A percentile compares a stretch with the other conserved stretches of the same genome.
Evolutionary conservation across 92 coral and sea anemone species (phyloP).

Genomic region (Micromussa lordhowensis): DNA sequence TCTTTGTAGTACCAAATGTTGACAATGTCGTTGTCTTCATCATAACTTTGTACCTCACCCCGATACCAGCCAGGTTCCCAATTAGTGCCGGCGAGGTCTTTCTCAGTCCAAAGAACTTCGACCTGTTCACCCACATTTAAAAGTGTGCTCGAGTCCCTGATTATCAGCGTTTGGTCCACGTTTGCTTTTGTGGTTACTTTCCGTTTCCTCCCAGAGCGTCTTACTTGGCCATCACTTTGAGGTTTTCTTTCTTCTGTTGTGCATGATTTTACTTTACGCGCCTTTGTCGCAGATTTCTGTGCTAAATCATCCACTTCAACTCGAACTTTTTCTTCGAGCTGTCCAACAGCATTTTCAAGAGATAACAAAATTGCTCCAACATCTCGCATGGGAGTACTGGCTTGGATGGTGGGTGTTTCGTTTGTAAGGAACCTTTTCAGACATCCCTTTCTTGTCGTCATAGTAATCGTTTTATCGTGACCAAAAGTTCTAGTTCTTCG

Average conservation of each 20-base stretch:
- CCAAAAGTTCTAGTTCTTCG: background rate
- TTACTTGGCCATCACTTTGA: background rate
- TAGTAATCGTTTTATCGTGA: background rate
- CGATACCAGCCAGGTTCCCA: too few relatives aligned
- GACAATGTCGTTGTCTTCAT: background rate
- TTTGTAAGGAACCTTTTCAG: background rate
- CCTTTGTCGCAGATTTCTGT: background rate
- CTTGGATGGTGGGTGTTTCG: conserved; percentile 1
- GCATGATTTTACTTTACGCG: background rate
- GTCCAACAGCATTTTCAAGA: background rate
- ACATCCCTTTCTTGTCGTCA: background rate
- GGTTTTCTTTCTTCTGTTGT: background rate
- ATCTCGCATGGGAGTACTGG: background rate
- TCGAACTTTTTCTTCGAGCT: background rate
- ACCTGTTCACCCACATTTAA: conserved; percentile 34
- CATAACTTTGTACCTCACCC: too few relatives aligned
- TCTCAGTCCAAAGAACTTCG: conserved; percentile 53
- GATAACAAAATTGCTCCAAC: background rate
- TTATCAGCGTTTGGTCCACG: background rate
- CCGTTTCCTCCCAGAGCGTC: conserved; percentile 32
- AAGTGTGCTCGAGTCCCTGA: background rate
- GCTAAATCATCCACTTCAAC: background rate
- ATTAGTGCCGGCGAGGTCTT: too few relatives aligned
- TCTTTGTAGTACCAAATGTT: background rate
- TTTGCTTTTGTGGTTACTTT: background rate